A percentile compares a stretch with the other conserved stretches of the same genome.
Conservation (phyloP, 2,888 invertebrate species). For the Microplitis deprimator region DNA sequence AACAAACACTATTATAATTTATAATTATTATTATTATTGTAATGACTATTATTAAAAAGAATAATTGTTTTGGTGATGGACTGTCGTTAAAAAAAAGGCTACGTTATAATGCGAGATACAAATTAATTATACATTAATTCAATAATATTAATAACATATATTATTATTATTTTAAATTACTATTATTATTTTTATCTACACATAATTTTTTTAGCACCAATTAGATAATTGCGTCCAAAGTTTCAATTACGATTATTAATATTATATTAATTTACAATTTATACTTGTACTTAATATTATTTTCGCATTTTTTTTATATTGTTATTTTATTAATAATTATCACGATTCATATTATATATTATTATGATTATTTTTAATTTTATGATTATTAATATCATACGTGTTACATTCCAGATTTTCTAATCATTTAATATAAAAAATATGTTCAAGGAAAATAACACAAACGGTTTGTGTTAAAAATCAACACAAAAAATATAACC, state of each 20-base stretch:
- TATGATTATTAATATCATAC: no score
- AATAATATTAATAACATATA: not conserved
- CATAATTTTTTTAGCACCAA: conserved; percentile 36
- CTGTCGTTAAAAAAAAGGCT: conserved; percentile 32
- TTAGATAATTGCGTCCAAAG: conserved; percentile 50
- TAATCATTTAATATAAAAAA: no score
- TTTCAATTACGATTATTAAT: conserved; percentile 42
- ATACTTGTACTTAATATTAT: conserved; percentile 20
- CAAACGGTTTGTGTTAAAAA: no score
- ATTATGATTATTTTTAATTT: conserved; percentile 50
- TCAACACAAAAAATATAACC: no score
- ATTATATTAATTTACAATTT: conserved; percentile 41
- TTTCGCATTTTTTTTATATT: conserved; percentile 52
- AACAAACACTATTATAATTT: conserved; percentile 5
- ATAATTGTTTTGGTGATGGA: conserved; percentile 17
- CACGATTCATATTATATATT: conserved; percentile 41
- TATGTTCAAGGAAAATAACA: no score
- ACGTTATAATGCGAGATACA: conserved; percentile 17
- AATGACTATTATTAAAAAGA: not conserved
- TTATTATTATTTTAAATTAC: not conserved
- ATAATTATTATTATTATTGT: not conserved
- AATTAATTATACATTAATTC: not conserved
- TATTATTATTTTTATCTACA: conserved; percentile 27
- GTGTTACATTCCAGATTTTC: no score
- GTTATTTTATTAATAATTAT: conserved; percentile 46